Evolutionary conservation across 2,797 vertebrate genomes (phyloP), one percentile per base, ranked within the genome.

Genomic region (Catharus ustulatus): DNA sequence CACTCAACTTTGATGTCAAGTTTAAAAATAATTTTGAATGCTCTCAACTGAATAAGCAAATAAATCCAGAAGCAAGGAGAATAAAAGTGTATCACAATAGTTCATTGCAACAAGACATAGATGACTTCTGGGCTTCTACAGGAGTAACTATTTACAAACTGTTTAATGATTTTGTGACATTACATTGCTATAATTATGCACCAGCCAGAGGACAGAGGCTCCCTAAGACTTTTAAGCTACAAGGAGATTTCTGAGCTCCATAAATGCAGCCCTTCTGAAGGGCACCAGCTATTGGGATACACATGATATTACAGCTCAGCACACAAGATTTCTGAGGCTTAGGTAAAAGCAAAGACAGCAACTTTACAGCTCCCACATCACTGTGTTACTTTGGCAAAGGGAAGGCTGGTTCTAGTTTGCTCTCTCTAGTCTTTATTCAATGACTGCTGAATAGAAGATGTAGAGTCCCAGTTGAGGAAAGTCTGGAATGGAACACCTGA

Each of bases 1-100:
- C 67, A 79, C 66, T 84, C 52, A 81, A 34, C 58, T 81, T 49
- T 40, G 40, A 93, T 77, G 46, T 68, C 30, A 76, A 77, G 29
- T 58, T 93, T 89, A 77, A 90, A 84, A 93, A 58, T 18, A 91
- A 63, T 54, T 87, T 82, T 61, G 69, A 84, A 84, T 8, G 19
- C 30, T 52, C 18, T 40, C 62, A 84, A 72, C 0, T 51, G 40
- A 90, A 55, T 26, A 68, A 84, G 40, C 43, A 74, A 89, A 74
- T 16, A 45, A 68, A 34, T 75, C 75, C 43, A 75, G 43, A 92
- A 85, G 55, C 14, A 85, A 51, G 13, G 13, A 83, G 45, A 79
- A 64, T 22, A 36, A 20, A 89, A 58, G 24, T 19, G 5, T 61
- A 46, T 38, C 63, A n/a, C 42, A 66, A 38, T 13, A 66, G 75